Evolutionary conservation across 2,113 vertebrate genomes (phyloP).

Genomic region (Apteryx owenii): DNA sequence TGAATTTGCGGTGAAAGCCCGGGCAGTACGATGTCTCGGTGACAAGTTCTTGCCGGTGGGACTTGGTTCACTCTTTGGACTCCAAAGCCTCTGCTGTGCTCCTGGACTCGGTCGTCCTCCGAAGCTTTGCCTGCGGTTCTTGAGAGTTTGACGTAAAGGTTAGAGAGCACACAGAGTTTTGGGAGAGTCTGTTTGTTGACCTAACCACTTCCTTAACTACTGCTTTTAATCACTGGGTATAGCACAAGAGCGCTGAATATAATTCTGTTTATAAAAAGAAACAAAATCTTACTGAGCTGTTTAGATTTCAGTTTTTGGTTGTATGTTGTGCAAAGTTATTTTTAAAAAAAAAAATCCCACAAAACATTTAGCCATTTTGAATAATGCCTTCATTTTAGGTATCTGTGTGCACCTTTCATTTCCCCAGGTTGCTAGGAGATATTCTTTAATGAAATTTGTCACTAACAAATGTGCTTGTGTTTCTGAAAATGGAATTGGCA

Average conservation of each 20-base stretch:
- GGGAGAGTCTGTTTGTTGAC: not conserved
- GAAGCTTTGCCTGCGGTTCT: no score
- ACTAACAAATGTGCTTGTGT: not conserved
- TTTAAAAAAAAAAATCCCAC: not conserved
- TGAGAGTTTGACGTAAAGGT: not conserved
- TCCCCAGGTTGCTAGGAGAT: not conserved
- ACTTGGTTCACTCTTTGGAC: not conserved
- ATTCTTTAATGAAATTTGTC: not conserved
- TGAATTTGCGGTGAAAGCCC: not conserved
- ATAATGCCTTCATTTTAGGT: not conserved
- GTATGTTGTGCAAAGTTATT: not conserved
- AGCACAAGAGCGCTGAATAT: not conserved
- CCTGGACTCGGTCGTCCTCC: not conserved
- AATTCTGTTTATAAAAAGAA: not conserved
- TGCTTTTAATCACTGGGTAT: fast-evolving
- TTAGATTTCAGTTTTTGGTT: not conserved
- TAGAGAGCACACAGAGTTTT: no score
- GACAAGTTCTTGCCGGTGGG: not conserved
- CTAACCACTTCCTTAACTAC: not conserved
- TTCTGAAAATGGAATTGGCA: not conserved
- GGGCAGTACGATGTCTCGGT: not conserved
- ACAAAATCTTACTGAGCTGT: not conserved
- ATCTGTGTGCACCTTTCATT: not conserved
- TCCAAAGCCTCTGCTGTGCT: not conserved
- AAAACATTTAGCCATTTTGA: not conserved